phyloP scores from a whole-genome alignment of 2,113 vertebrate genomes.

The Anoura caudifer region DNA sequence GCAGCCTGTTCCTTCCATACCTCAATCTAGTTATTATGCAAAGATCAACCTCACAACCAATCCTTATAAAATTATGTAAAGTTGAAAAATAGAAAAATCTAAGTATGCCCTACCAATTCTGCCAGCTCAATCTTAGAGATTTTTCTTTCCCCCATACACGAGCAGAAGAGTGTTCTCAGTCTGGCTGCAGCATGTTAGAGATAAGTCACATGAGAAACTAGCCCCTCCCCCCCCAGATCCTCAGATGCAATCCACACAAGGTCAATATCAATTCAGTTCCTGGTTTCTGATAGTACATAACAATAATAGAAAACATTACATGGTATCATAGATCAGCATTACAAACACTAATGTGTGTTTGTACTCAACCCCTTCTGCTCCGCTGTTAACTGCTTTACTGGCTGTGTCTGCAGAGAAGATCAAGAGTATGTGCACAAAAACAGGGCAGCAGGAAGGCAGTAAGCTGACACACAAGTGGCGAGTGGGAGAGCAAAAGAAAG shows the following conservation, averaged over 20 bases:
- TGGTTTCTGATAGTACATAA: background rate
- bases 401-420: conserved; percentile 5
- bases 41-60: background rate
- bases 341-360: background rate
- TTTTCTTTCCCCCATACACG: background rate
- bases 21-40: conserved; percentile 28
- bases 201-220: conserved; percentile 62
- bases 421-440: conserved; percentile 28
- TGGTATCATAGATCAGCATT: background rate
- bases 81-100: conserved; percentile 13
- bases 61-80: conserved; percentile 47
- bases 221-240: background rate
- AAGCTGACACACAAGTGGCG: conserved; percentile 51
- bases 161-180: conserved; percentile 54
- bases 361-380: conserved; percentile 1
- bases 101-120: conserved; percentile 50
- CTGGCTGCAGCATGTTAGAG: conserved; percentile 43
- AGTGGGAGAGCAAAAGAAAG: conserved; percentile 58
- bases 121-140: conserved; percentile 9
- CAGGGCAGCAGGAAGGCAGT: conserved; percentile 47
- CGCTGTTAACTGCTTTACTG: conserved; percentile 24
- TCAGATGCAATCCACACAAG: conserved; percentile 32
- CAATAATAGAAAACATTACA: conserved; percentile 41
- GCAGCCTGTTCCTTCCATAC: conserved; percentile 47
- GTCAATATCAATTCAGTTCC: conserved; percentile 1